phyloP scores from a whole-genome alignment of 2,888 invertebrate species.

The Drosophila rubida region DNA sequence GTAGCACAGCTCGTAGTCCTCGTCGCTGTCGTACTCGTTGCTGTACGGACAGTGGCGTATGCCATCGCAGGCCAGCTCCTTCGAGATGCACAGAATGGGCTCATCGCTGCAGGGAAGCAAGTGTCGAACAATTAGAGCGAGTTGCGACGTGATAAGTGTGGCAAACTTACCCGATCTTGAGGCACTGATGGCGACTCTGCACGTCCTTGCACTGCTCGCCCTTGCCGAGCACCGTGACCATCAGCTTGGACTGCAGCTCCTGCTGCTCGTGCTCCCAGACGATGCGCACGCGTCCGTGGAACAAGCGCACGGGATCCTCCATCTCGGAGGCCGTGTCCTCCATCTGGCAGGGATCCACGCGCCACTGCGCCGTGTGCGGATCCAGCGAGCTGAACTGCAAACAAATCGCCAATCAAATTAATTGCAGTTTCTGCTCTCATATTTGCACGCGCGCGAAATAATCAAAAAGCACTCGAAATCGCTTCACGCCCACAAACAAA shows the following conservation, averaged over 20 bases:
- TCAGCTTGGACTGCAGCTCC: conserved; percentile 81
- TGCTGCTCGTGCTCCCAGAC: conserved; percentile 85
- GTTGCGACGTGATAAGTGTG: neutral
- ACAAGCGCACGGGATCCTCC: conserved; percentile 86
- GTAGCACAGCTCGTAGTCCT: conserved; percentile 83
- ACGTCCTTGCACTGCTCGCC: conserved; percentile 82
- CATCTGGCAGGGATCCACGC: conserved; percentile 86
- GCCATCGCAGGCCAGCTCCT: conserved; percentile 89
- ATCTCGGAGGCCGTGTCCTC: conserved; percentile 85
- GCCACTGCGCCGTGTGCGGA: conserved; percentile 86
- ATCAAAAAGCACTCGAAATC: conserved; percentile 41
- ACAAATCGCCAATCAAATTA: neutral
- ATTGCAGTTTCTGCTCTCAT: conserved; percentile 17
- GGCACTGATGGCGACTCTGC: conserved; percentile 81
- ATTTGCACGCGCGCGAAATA: conserved; percentile 52
- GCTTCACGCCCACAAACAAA: conserved; percentile 52
- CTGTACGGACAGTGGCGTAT: conserved; percentile 89
- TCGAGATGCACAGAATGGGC: conserved; percentile 87
- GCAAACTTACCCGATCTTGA: conserved; percentile 83
- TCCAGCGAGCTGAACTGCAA: conserved; percentile 83
- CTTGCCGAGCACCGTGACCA: conserved; percentile 84
- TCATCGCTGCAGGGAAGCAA: conserved; percentile 69
- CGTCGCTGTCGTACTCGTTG: conserved; percentile 87
- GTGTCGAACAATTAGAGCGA: neutral
- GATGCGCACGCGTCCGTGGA: conserved; percentile 86